These are phyloP conservation scores for Plectus sambesii DNA, from an alignment of 1,140 invertebrate genomes.

Conservation along the genomic window DNA sequence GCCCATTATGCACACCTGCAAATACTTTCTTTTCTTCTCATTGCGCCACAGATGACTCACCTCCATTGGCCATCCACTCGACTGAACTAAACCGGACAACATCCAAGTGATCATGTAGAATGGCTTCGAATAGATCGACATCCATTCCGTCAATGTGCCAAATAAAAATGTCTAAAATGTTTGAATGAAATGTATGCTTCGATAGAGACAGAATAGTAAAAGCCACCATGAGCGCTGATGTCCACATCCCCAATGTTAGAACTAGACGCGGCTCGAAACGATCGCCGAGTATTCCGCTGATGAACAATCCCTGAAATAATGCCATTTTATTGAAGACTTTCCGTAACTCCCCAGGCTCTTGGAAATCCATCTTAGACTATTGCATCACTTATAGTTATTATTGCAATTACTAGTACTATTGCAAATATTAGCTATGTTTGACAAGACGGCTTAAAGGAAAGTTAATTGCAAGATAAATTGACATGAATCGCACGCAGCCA, in stretches of 20 bases:
- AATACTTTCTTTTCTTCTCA: slow-evolving; percentile 31
- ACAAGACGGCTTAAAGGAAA: too few relatives aligned
- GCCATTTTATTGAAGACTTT: slow-evolving; percentile 11
- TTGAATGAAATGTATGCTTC: slow-evolving; percentile 47
- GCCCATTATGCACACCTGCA: slow-evolving; percentile 26
- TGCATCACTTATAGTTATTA: too few relatives aligned
- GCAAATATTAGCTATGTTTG: too few relatives aligned
- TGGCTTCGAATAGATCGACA: too few relatives aligned
- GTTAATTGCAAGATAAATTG: too few relatives aligned
- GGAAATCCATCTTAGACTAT: too few relatives aligned
- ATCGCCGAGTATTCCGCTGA: slow-evolving; percentile 48
- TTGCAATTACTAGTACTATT: too few relatives aligned
- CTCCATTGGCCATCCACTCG: slow-evolving; percentile 36
- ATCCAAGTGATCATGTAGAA: slow-evolving; percentile 41
- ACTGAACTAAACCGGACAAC: slow-evolving; percentile 36
- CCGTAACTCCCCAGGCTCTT: too few relatives aligned
- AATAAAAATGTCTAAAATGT: too few relatives aligned
- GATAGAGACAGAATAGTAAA: slow-evolving; percentile 17
- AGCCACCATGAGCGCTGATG: slow-evolving; percentile 45
- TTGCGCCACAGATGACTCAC: slow-evolving; percentile 45
- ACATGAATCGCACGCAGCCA: too few relatives aligned
- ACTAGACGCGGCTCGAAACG: slow-evolving; percentile 46
- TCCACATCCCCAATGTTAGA: slow-evolving; percentile 46
- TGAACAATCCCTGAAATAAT: slow-evolving; percentile 46
- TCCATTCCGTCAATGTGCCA: too few relatives aligned